These are phyloP conservation scores for Phataginus tetradactyla DNA, from an alignment of 2,797 vertebrate species.

Conservation along the genomic window DNA sequence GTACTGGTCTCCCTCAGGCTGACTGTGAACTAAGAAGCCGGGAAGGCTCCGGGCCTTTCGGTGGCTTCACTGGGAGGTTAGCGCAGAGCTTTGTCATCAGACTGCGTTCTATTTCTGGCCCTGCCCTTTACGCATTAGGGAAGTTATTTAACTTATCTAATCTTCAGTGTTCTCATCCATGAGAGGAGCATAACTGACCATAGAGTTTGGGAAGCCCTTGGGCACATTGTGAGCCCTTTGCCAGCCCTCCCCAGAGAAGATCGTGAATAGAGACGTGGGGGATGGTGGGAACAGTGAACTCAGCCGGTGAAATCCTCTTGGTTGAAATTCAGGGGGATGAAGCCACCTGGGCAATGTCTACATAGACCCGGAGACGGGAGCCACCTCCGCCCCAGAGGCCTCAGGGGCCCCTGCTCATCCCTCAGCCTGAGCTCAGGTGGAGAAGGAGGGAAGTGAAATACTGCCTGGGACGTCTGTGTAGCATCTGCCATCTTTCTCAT, in stretches of 20 bases:
- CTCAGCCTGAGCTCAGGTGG: background rate
- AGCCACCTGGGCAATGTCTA: background rate
- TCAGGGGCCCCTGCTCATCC: background rate
- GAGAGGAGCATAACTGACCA: background rate
- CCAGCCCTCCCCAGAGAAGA: background rate
- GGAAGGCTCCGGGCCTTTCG: background rate
- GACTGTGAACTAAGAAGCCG: background rate
- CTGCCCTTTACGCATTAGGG: background rate
- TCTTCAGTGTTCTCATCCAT: background rate
- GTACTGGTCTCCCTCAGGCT: background rate
- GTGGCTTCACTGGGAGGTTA: background rate
- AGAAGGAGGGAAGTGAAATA: background rate
- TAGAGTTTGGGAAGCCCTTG: background rate
- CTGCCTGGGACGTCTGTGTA: background rate
- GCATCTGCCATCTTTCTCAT: background rate
- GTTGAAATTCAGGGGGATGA: background rate
- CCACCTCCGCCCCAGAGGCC: background rate
- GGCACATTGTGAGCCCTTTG: background rate
- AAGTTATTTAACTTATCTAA: background rate
- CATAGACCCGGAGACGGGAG: background rate
- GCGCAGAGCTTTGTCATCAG: background rate
- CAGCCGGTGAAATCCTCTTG: background rate
- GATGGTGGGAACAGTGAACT: background rate
- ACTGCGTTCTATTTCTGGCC: background rate
- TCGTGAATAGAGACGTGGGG: background rate